Conservation (phyloP, 2,113 vertebrate species). For the Colinus virginianus region DNA sequence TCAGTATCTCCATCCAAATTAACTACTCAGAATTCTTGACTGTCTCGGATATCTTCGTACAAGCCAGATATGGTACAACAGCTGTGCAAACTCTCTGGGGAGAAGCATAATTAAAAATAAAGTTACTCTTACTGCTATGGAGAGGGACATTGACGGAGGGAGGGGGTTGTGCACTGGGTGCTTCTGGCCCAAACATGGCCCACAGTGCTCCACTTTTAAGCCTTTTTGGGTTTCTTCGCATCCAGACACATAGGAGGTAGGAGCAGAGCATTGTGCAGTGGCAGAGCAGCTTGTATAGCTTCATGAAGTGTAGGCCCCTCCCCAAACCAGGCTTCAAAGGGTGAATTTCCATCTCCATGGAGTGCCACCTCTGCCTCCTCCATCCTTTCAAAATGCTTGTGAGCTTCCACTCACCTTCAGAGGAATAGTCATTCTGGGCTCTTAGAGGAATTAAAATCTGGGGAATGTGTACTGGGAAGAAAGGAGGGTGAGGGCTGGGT, state of each 20-base stretch:
- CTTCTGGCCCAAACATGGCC: background rate
- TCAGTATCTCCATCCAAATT: slow-evolving; percentile 38
- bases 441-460: background rate
- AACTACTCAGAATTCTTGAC: slow-evolving; percentile 48
- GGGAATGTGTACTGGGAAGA: background rate
- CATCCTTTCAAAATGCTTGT: background rate
- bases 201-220: background rate
- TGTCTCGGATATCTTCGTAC: background rate
- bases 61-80: background rate
- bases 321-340: background rate
- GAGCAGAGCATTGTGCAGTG: background rate
- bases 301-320: background rate
- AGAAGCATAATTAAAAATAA: slow-evolving; percentile 54
- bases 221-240: background rate
- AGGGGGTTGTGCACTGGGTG: background rate
- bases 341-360: background rate
- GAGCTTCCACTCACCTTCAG: background rate
- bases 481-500: background rate
- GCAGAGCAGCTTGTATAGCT: background rate
- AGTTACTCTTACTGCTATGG: background rate
- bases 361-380: background rate
- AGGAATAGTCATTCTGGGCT: background rate
- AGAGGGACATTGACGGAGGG: background rate
- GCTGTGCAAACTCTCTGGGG: slow-evolving; percentile 19
- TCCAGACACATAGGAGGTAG: background rate